Percentiles rank a stretch among this genome's conserved stretches.
Evolutionary conservation across 1,140 invertebrate genomes (phyloP).

Genomic region (Xylocopa sonorina): DNA sequence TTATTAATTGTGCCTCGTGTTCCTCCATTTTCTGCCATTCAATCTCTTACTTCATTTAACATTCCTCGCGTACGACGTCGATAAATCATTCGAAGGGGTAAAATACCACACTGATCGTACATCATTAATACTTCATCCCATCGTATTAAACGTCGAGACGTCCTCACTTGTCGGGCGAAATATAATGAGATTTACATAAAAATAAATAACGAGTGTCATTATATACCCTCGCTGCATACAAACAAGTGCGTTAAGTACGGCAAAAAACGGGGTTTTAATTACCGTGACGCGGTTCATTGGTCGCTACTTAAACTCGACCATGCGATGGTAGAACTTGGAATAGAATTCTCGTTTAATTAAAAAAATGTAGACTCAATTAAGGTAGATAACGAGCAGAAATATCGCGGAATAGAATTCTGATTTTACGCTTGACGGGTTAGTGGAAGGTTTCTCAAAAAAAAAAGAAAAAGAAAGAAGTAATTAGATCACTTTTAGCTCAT

Average conservation of each 20-base stretch:
- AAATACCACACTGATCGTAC: constrained; percentile 23
- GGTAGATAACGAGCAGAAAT: background rate
- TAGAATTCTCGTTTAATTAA: constrained; percentile 5
- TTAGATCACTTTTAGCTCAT: background rate
- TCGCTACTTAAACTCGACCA: background rate
- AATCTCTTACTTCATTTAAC: constrained; percentile 60
- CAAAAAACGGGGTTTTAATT: background rate
- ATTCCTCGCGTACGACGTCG: constrained; percentile 74
- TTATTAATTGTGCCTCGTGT: background rate
- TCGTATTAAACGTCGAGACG: constrained; percentile 48
- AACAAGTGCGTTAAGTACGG: background rate
- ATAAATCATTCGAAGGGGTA: constrained; percentile 67
- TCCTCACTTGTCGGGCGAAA: constrained; percentile 43
- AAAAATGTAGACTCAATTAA: background rate
- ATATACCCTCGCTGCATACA: background rate
- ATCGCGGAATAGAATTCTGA: background rate
- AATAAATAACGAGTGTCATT: constrained; percentile 5
- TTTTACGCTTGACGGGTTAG: background rate
- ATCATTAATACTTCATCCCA: constrained; percentile 71
- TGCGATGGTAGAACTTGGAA: background rate
- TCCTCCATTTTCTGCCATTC: constrained; percentile 36
- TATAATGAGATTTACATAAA: constrained; percentile 41
- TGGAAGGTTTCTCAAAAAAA: background rate
- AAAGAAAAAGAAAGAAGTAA: background rate
- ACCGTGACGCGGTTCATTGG: background rate